These are phyloP conservation scores for Aphodius sticticus DNA, from an alignment of 2,888 invertebrate species.

Conservation along the genomic window DNA sequence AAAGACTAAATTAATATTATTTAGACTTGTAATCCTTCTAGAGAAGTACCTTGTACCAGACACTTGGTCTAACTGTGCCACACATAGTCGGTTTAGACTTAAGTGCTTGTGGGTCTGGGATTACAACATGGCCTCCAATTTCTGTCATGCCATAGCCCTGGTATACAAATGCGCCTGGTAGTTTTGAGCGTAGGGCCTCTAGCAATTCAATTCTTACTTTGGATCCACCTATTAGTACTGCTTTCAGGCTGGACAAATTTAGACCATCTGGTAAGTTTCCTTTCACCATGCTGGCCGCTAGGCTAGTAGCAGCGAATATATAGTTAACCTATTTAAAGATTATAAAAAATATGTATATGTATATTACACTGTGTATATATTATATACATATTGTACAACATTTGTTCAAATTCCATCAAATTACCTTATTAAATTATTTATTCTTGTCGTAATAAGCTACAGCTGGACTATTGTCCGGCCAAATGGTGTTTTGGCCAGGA, in stretches of 20 bases:
- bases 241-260: background rate
- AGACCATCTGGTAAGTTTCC: background rate
- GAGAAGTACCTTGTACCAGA: background rate
- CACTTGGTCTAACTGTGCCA: background rate
- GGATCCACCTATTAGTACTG: background rate
- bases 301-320: background rate
- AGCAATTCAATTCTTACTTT: background rate
- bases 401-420: no score
- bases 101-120: background rate
- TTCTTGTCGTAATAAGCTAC: no score
- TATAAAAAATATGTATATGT: background rate
- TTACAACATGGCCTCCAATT: background rate
- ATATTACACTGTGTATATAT: background rate
- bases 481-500: no score
- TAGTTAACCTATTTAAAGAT: background rate
- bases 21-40: background rate
- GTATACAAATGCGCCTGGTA: background rate
- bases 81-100: background rate
- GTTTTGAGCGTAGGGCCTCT: background rate
- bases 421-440: no score
- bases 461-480: no score
- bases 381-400: no score
- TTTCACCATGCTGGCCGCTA: background rate
- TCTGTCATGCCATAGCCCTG: background rate
- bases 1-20: conserved; percentile 40